Evolutionary conservation across 2,113 vertebrate species (phyloP).

Genomic region (human (Homo sapiens)): GRCh38 chr9:138086001-138086500

Average conservation of each 20-base stretch:
- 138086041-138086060: neutral
- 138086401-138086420: neutral
- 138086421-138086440: neutral
- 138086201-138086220: neutral
- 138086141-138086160: neutral
- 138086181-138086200: neutral
- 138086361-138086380: neutral
- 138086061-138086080: neutral
- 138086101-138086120: neutral
- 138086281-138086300: neutral
- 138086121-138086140: neutral
- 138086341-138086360: neutral
- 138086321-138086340: neutral
- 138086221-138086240: neutral
- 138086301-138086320: neutral
- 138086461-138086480: neutral
- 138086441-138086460: neutral
- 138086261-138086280: neutral
- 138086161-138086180: neutral
- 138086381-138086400: neutral
- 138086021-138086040: neutral
- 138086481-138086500: neutral
- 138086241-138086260: neutral
- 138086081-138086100: neutral
- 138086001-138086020: neutral